Percentiles rank a stretch among this genome's conserved stretches.
These are phyloP conservation scores for Capitulum mitella DNA, from an alignment of 2,888 invertebrate genomes.

Conservation along the genomic window DNA sequence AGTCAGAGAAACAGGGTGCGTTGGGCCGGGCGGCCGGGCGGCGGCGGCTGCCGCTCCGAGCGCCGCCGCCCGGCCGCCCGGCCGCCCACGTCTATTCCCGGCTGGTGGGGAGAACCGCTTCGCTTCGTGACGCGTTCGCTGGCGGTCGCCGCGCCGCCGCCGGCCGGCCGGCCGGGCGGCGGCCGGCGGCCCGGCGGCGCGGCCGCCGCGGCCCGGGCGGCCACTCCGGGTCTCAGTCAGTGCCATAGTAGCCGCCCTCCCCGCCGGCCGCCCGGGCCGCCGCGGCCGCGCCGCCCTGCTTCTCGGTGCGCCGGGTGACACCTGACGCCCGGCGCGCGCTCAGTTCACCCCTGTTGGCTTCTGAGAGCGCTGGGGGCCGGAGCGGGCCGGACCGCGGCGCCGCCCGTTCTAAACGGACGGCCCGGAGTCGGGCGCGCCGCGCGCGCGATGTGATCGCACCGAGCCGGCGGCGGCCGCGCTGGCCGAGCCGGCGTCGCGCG, in stretches of 20 bases:
- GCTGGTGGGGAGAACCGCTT: slow-evolving; percentile 1
- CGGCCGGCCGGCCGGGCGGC: not conserved
- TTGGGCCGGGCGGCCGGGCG: not conserved
- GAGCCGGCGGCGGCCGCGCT: not conserved
- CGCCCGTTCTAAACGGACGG: not conserved
- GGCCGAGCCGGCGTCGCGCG: too few species aligned
- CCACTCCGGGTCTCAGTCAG: not conserved
- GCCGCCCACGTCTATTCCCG: not conserved
- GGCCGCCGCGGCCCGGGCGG: not conserved
- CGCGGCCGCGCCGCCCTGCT: not conserved
- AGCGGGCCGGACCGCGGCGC: not conserved
- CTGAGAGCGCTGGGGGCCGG: not conserved
- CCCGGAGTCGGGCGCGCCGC: not conserved
- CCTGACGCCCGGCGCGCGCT: not conserved
- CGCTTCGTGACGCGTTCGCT: not conserved
- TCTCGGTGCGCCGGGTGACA: not conserved
- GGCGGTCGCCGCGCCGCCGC: not conserved
- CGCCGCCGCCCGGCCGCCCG: not conserved
- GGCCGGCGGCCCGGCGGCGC: not conserved
- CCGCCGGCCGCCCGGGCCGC: not conserved
- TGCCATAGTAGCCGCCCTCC: not conserved
- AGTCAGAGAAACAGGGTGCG: slow-evolving; percentile 18
- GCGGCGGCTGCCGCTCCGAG: not conserved
- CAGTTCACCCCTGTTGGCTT: not conserved
- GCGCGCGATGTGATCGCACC: not conserved